Conservation (phyloP, 1,140 invertebrate species). For the Adoxophyes honmai region DNA sequence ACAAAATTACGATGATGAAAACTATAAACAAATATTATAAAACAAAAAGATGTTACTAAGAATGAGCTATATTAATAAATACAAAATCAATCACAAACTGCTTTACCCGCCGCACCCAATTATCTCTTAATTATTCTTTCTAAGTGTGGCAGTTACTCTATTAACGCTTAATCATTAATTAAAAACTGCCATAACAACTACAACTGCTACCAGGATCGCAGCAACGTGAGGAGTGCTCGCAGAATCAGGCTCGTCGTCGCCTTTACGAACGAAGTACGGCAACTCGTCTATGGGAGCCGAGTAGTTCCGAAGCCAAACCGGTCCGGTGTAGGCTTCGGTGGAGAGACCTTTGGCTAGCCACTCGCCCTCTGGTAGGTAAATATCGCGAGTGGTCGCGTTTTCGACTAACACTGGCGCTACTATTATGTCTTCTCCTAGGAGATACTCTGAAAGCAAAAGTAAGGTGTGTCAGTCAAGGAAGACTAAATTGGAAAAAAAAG, state of each 20-base stretch:
- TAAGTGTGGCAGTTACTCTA: no score
- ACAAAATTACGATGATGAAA: no score
- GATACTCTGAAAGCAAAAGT: constrained; percentile 78
- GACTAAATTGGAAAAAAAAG: not conserved
- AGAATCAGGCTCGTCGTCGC: not conserved
- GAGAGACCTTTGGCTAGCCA: constrained; percentile 75
- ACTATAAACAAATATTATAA: no score
- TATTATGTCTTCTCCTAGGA: constrained; percentile 84
- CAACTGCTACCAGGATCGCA: not conserved
- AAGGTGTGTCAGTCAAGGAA: no score
- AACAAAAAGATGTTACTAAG: no score
- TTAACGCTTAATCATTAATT: no score
- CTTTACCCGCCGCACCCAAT: no score
- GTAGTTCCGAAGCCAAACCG: constrained; percentile 80
- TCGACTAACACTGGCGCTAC: constrained; percentile 84
- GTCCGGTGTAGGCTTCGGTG: constrained; percentile 31
- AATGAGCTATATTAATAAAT: no score
- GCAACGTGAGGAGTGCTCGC: not conserved
- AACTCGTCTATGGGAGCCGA: constrained; percentile 79
- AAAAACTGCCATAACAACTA: no score
- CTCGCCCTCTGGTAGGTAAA: constrained; percentile 81
- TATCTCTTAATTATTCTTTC: no score
- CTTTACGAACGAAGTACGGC: constrained; percentile 76
- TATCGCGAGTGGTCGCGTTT: constrained; percentile 77
- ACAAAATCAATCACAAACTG: no score